These are phyloP conservation scores for Sporophila hypoxantha DNA, from an alignment of 2,113 vertebrate genomes.

Conservation along the genomic window DNA sequence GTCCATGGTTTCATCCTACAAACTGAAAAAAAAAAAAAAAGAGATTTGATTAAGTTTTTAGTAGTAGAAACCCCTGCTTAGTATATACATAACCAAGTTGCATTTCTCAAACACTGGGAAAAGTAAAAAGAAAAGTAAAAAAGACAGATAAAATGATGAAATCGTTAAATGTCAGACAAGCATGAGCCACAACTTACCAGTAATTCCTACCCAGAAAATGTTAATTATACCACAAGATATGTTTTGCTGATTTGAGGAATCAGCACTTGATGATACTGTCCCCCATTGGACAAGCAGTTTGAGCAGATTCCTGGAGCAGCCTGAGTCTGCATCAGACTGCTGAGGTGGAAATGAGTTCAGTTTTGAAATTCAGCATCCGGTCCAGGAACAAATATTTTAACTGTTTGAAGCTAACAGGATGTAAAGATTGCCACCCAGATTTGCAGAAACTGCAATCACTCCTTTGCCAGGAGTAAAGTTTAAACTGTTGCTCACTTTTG, in stretches of 20 bases:
- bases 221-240: not conserved
- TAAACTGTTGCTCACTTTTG: not conserved
- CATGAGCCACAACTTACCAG: not conserved
- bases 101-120: not conserved
- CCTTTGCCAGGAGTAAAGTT: not conserved
- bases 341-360: not conserved
- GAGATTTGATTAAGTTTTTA: not conserved
- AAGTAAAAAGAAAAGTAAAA: not conserved
- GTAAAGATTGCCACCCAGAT: not conserved
- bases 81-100: not conserved
- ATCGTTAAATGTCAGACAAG: not conserved
- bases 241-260: not conserved
- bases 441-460: not conserved
- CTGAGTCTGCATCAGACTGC: not conserved
- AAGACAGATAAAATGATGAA: not conserved
- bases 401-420: not conserved
- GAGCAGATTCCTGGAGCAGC: not conserved
- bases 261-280: not conserved
- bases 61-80: not conserved
- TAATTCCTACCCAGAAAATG: not conserved
- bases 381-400: not conserved
- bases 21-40: slow-evolving; percentile 59
- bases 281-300: not conserved
- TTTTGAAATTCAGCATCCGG: not conserved
- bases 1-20: slow-evolving; percentile 97